These are phyloP conservation scores for Malurus splendens DNA, from an alignment of 2,797 vertebrate species.

Conservation along the genomic window DNA sequence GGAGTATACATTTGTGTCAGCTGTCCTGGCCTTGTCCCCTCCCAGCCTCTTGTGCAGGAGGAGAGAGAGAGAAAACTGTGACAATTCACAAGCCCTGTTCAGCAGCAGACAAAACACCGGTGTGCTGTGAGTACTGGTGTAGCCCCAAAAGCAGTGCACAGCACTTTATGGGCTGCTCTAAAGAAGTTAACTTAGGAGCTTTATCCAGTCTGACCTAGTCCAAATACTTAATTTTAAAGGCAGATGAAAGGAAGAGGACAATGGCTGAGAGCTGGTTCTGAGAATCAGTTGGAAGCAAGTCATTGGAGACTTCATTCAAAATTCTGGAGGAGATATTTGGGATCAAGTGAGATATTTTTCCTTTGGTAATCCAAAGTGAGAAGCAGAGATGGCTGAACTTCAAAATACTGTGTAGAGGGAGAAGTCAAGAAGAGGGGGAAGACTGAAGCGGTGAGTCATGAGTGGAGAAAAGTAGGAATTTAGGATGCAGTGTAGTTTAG, in stretches of 20 bases:
- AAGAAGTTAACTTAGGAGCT: neutral
- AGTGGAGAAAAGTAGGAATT: neutral
- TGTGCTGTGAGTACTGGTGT: neutral
- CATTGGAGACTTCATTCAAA: neutral
- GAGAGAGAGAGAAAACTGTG: neutral
- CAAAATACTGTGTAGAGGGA: neutral
- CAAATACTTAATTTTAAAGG: neutral
- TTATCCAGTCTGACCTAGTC: neutral
- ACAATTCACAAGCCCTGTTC: neutral
- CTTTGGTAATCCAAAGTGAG: neutral
- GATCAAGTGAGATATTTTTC: neutral
- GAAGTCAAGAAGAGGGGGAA: neutral
- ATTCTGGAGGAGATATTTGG: neutral
- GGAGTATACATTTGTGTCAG: neutral
- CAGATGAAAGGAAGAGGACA: neutral
- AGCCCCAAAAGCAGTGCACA: neutral
- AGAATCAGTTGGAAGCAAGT: neutral
- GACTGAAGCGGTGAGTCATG: conserved; percentile 8
- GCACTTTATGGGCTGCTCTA: neutral
- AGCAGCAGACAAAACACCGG: neutral
- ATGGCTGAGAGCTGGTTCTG: neutral
- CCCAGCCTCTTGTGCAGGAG: neutral
- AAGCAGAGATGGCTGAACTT: neutral
- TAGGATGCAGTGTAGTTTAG: neutral
- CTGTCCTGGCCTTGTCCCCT: neutral